Evolutionary conservation across 2,113 vertebrate species (phyloP).

Genomic region (Cebus imitator): DNA sequence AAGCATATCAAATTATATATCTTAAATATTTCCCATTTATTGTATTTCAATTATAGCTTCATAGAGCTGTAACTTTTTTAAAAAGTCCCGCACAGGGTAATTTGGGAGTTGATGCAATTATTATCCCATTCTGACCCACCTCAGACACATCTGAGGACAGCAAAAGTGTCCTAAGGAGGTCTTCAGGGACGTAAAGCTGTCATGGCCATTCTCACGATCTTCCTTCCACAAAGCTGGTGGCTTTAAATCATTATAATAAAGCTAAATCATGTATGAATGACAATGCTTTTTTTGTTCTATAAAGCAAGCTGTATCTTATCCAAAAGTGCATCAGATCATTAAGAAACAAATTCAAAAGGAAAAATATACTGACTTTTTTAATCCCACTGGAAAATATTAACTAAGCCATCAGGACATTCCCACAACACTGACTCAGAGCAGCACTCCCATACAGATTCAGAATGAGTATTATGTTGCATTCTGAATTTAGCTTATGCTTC

Average conservation of each 20-base stretch:
- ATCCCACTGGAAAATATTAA: background rate
- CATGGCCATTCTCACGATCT: background rate
- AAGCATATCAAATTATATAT: background rate
- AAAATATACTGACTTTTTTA: background rate
- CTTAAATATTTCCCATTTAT: background rate
- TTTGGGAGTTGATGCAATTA: background rate
- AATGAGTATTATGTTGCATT: background rate
- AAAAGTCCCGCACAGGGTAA: background rate
- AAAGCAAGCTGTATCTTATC: background rate
- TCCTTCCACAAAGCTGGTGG: background rate
- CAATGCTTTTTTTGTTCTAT: background rate
- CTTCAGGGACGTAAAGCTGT: fast-evolving
- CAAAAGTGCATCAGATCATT: background rate
- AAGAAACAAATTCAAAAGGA: background rate
- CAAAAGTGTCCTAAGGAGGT: background rate
- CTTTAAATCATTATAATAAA: background rate
- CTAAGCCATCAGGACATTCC: background rate
- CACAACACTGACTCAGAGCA: background rate
- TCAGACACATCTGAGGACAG: background rate
- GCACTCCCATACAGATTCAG: background rate
- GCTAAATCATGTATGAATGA: background rate
- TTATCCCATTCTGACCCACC: background rate
- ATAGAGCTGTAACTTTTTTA: background rate
- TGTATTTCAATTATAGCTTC: background rate
- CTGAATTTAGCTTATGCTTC: background rate